Evolutionary conservation across 2,888 invertebrate species (phyloP).

Genomic region (Meganola albula): DNA sequence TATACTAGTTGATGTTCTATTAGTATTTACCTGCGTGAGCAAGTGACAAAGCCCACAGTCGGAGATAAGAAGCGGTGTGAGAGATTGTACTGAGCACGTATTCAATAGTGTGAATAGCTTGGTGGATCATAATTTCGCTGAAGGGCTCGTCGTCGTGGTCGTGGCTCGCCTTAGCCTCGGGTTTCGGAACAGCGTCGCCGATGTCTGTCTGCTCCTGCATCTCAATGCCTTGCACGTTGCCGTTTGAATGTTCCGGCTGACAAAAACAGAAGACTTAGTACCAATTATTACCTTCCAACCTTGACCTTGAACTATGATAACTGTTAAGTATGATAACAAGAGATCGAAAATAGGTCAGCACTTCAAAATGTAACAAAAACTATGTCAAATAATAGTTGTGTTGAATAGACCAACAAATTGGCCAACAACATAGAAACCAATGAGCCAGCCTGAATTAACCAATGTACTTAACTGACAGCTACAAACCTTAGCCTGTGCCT

Average conservation of each 20-base stretch:
- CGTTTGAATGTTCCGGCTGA: conserved; percentile 72
- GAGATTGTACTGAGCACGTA: conserved; percentile 97
- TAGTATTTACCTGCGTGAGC: conserved; percentile 95
- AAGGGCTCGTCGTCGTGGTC: conserved; percentile 81
- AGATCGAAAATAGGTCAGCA: too few species aligned
- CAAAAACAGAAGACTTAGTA: conserved; percentile 2
- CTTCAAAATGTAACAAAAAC: too few species aligned
- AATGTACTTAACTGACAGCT: too few species aligned
- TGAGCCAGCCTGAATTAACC: too few species aligned
- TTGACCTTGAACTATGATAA: too few species aligned
- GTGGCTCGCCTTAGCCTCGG: conserved; percentile 26
- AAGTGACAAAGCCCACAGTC: conserved; percentile 96
- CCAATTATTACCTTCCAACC: too few species aligned
- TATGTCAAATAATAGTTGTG: too few species aligned
- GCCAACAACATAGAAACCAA: too few species aligned
- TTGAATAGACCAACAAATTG: too few species aligned
- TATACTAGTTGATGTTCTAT: too few species aligned
- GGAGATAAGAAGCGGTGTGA: conserved; percentile 97
- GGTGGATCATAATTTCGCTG: conserved; percentile 94
- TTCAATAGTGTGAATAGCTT: conserved; percentile 97
- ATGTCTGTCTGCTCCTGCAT: conserved; percentile 73
- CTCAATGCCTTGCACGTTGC: conserved; percentile 82
- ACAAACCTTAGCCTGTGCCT: conserved; percentile 52
- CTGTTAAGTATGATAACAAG: too few species aligned
- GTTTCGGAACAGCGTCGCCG: conserved; percentile 36